Evolutionary conservation across 2,888 invertebrate species (phyloP).

Genomic region (Drosophila rellima): DNA sequence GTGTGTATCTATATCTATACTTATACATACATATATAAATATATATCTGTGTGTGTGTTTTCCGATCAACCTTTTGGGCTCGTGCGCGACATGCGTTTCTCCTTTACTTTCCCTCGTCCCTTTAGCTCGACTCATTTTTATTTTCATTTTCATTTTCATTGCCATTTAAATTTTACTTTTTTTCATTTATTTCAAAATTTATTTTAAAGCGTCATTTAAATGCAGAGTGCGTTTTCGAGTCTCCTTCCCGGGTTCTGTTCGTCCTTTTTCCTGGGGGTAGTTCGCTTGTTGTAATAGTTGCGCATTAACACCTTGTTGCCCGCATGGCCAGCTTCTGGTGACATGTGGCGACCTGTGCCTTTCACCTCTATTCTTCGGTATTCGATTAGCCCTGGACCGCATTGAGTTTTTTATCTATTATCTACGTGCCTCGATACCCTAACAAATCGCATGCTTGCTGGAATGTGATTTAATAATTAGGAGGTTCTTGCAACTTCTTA

Average conservation of each 20-base stretch:
- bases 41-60: constrained; percentile 10
- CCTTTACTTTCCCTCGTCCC: not conserved
- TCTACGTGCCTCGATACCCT: constrained; percentile 40
- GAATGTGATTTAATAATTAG: not conserved
- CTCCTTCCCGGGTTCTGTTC: not conserved
- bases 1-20: not conserved
- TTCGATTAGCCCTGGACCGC: constrained; percentile 48
- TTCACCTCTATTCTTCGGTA: not conserved
- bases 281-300: constrained; percentile 49
- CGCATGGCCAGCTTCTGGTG: constrained; percentile 53
- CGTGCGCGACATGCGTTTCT: constrained; percentile 65
- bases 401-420: constrained; percentile 2
- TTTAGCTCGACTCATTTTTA: constrained; percentile 31
- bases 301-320: constrained; percentile 70
- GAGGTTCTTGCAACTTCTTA: not conserved
- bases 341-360: constrained; percentile 61
- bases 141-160: constrained; percentile 43
- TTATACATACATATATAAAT: too few relatives aligned
- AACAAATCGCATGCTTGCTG: not conserved
- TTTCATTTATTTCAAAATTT: constrained; percentile 10
- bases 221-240: constrained; percentile 61
- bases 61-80: constrained; percentile 47
- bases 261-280: constrained; percentile 57
- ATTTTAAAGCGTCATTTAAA: constrained; percentile 76
- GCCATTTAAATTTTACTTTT: constrained; percentile 38